Evolutionary conservation across 2,797 vertebrate species (phyloP).

Genomic region (Micromesistius poutassou): DNA sequence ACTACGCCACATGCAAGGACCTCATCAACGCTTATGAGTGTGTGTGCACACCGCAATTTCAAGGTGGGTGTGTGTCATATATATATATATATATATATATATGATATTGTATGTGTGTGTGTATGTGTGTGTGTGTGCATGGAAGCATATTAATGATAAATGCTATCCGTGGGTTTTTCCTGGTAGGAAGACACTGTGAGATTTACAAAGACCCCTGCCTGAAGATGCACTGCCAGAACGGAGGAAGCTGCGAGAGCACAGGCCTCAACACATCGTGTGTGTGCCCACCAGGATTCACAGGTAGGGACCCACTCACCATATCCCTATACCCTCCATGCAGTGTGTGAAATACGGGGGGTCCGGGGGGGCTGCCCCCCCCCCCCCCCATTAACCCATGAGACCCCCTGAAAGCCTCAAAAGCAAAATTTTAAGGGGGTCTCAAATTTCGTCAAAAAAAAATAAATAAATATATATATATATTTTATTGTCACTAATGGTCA

Average conservation of each 20-base stretch:
- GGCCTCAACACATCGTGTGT: constrained; percentile 85
- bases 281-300: constrained; percentile 85
- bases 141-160: background rate
- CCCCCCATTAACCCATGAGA: too few relatives aligned
- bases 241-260: constrained; percentile 85
- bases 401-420: too few relatives aligned
- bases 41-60: constrained; percentile 86
- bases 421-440: too few relatives aligned
- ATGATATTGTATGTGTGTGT: background rate
- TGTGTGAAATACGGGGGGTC: too few relatives aligned
- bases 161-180: background rate
- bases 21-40: constrained; percentile 90
- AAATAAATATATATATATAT: too few relatives aligned
- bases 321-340: background rate
- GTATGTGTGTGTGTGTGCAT: background rate
- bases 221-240: constrained; percentile 87
- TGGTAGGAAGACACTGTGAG: constrained; percentile 89
- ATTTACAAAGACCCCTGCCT: constrained; percentile 91
- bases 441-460: too few relatives aligned
- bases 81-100: too few relatives aligned
- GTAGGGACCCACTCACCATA: constrained; percentile 63
- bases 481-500: too few relatives aligned
- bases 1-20: constrained; percentile 90
- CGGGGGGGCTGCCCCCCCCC: too few relatives aligned
- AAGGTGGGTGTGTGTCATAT: constrained; percentile 77